Evolutionary conservation across 2,888 invertebrate species (phyloP), one percentile per base, ranked within the genome.

Genomic region (Cheilosia urbana): DNA sequence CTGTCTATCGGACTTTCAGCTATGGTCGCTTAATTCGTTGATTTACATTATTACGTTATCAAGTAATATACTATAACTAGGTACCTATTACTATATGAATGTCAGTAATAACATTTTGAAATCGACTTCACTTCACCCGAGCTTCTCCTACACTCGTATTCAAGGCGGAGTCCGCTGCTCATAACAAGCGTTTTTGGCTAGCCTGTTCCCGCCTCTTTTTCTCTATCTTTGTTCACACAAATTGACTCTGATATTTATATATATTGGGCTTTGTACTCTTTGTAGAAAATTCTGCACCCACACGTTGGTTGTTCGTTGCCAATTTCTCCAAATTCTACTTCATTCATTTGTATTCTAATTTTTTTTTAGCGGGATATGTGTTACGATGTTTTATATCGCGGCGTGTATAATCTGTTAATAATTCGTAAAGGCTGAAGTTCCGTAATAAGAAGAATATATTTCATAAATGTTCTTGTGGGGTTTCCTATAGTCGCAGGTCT

Each of bases 141-240:
- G 2, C 21, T 51, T 51, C 51, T 24, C n/a, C 27, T 51, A 51
- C 13, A 21, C 19, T 51, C 15, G 24, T 27, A 15, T 15, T 24
- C 3, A 51, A 51, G 51, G 51, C 51, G 51, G 51, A 51, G 51
- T 51, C 24, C 51, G 24, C 21, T 24, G 51, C 5, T 27, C 21
- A 7, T 9, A n/a, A 9, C 17, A 17, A 47, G n/a, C 45, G 17
- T 47, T 47, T 47, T 47, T 47, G 45, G 45, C 45, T n/a, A 17
- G 2, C 21, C 24, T 11, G 51, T 51, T 51, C 13, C 21, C 51
- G 51, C 51, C 51, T 15, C 24, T 51, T 51, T 24, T 24, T 13
- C 5, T 51, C 15, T 15, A 24, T 15, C 24, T 24, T 21, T 24
- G 24, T 6, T 51, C 1, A 9, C 24, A 37, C 51, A 51, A 51